Evolutionary conservation across 2,888 invertebrate genomes (phyloP), one percentile per base, ranked within the genome.

Genomic region (Dromius quadrimaculatus): DNA sequence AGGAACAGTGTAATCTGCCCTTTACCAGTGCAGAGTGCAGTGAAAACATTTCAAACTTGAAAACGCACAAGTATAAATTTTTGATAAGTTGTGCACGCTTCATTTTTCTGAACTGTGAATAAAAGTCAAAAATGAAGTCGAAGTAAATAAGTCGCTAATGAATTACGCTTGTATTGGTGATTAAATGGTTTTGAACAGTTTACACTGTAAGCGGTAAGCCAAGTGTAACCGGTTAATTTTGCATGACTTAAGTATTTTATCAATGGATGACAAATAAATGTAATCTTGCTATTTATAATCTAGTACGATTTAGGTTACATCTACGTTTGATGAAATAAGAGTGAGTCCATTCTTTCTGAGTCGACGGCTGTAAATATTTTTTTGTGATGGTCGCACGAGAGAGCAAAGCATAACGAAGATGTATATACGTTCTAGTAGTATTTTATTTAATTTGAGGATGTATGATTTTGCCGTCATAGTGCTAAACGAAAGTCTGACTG

Each of bases 401-500:
- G 61, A 69, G 61, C 43, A 15, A 59, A 54, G 43, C 57, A 57
- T 45, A 62, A 70, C 61, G 66, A 66, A 66, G 54, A 66, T 66
- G 66, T 66, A 66, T 66, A 66, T 66, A 65, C 50, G 50, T 65
- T 54, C 45, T 20, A 65, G 54, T 65, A 66, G 66, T 66, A 66
- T 66, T 66, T 66, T 57, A 38, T 54, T 66, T 54, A 54, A 54
- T 54, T 45, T 38, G 20, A 22, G 38, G 65, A 61, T 71, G 57
- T 47, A 59, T 59, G 64, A 22, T 57, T 28, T n/a, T 57, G 32
- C 73, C 74, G 77, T 76, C 28, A 28, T 79, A 79, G 78, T 78
- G 76, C 77, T 77, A 76, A 57, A 59, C 54, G 28, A 36, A 59
- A 81, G 81, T 81, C 80, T 81, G 81, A 81, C 76, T 74, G 73